These are phyloP conservation scores for Datnioides undecimradiatus DNA, from an alignment of 2,113 vertebrate genomes.

Conservation along the genomic window DNA sequence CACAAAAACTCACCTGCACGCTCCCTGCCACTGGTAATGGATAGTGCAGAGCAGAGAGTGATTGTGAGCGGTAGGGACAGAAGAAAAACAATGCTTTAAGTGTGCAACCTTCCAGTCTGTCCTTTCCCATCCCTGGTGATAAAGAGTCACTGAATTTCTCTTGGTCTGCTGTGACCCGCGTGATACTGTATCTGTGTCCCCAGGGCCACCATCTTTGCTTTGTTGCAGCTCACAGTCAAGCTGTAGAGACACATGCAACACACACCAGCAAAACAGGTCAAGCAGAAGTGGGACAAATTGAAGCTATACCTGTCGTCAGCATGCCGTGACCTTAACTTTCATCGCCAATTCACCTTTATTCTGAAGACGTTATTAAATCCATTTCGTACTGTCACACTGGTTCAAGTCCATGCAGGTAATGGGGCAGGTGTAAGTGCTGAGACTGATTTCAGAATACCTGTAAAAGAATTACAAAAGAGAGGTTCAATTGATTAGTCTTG, in stretches of 20 bases:
- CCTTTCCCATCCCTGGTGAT: constrained; percentile 43
- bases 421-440: constrained; percentile 2
- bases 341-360: constrained; percentile 25
- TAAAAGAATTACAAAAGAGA: constrained; percentile 28
- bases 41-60: background rate
- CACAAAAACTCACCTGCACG: background rate
- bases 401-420: background rate
- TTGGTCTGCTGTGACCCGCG: constrained; percentile 24
- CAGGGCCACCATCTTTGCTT: constrained; percentile 8
- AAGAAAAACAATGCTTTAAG: constrained; percentile 5
- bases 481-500: constrained; percentile 40
- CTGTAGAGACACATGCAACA: constrained; percentile 7
- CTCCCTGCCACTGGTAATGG: background rate
- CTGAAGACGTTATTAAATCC: constrained; percentile 7
- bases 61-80: background rate
- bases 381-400: background rate
- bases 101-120: background rate
- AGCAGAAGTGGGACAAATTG: constrained; percentile 11
- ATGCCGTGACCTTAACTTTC: constrained; percentile 12
- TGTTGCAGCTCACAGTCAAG: constrained; percentile 5
- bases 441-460: constrained; percentile 22
- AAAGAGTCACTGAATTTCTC: constrained; percentile 27
- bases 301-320: background rate
- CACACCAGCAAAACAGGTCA: constrained; percentile 13
- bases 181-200: constrained; percentile 23